Evolutionary conservation across 2,113 vertebrate species (phyloP).

Genomic region (Syngnathus scovelli): DNA sequence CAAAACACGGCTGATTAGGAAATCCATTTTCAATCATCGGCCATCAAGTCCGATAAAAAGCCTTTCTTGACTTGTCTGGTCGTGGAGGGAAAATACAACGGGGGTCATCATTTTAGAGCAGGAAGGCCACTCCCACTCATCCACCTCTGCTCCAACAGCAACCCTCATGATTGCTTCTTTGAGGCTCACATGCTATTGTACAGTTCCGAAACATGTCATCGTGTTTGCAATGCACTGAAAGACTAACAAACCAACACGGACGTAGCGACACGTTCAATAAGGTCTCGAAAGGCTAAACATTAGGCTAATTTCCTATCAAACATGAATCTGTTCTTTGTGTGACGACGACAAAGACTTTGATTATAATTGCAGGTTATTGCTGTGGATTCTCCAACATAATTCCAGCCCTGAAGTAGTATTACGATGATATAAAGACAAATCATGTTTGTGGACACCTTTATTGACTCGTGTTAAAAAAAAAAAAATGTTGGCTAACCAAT

Average conservation of each 20-base stretch:
- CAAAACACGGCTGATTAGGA: constrained; percentile 56
- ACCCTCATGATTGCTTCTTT: constrained; percentile 9
- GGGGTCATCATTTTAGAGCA: constrained; percentile 20
- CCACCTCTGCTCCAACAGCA: constrained; percentile 20
- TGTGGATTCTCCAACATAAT: constrained; percentile 10
- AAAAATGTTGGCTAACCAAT: too few relatives aligned
- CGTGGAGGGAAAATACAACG: constrained; percentile 26
- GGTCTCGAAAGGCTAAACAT: neutral
- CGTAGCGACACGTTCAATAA: neutral
- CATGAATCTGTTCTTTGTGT: neutral
- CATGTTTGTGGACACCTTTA: neutral
- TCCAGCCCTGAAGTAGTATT: neutral
- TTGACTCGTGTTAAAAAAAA: neutral
- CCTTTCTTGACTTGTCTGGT: constrained; percentile 33
- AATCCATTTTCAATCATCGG: constrained; percentile 61
- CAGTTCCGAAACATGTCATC: neutral
- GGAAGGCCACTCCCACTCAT: constrained; percentile 27
- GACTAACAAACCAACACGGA: neutral
- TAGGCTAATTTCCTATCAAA: neutral
- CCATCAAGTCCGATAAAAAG: constrained; percentile 33
- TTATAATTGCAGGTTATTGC: constrained; percentile 32
- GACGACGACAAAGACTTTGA: constrained; percentile 8
- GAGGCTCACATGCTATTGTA: neutral
- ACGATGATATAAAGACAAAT: neutral
- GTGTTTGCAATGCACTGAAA: neutral